Evolutionary conservation across 2,797 vertebrate species (phyloP).

Genomic region (Paratrypauchen microcephalus): DNA sequence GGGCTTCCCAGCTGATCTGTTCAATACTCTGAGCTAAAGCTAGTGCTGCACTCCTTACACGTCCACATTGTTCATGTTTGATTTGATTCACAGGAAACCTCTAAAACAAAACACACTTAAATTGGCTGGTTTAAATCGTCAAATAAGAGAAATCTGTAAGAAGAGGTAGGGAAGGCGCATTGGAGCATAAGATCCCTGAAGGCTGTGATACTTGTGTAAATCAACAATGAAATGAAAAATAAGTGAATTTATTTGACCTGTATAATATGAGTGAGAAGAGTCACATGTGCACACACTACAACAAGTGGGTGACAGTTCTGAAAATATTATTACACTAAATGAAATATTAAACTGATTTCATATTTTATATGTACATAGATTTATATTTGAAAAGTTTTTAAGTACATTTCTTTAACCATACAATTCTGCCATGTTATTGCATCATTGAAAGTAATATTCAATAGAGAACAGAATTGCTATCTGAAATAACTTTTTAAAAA

Average conservation of each 20-base stretch:
- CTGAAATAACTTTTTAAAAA: background rate
- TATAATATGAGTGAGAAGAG: background rate
- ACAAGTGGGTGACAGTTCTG: no score
- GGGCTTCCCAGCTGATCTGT: constrained; percentile 33
- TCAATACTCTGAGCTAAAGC: constrained; percentile 22
- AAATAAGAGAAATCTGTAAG: background rate
- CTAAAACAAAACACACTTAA: background rate
- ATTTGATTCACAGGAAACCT: constrained; percentile 4
- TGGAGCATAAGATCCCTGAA: background rate
- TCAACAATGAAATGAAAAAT: background rate
- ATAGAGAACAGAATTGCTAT: no score
- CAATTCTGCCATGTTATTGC: no score
- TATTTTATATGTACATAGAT: no score
- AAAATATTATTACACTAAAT: no score
- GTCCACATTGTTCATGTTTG: constrained; percentile 3
- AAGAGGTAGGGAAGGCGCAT: background rate
- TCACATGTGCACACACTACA: background rate
- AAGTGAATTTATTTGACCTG: no score
- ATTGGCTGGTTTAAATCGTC: background rate
- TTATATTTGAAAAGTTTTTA: no score
- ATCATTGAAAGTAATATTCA: no score
- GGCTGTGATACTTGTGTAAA: background rate
- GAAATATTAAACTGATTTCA: no score
- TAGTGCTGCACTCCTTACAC: background rate
- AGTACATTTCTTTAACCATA: no score